Percentiles rank a stretch among this genome's conserved stretches.
Evolutionary conservation across 2,113 vertebrate genomes (phyloP).

Genomic region (Ascaphus truei): DNA sequence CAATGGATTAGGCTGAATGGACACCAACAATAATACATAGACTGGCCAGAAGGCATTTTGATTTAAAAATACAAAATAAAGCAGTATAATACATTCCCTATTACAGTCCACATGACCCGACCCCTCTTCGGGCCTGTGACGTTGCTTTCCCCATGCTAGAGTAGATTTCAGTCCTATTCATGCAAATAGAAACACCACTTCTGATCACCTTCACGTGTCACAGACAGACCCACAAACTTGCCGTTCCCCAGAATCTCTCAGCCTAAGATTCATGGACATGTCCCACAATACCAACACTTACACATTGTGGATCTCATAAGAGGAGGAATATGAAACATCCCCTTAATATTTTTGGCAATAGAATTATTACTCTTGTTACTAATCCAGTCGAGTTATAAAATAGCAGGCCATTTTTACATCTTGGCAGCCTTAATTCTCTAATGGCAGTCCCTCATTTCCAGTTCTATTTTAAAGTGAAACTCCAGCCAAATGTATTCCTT

Average conservation of each 20-base stretch:
- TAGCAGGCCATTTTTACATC: slow-evolving; percentile 28
- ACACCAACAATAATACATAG: too few relatives aligned
- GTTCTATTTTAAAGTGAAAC: slow-evolving; percentile 29
- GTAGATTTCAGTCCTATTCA: too few relatives aligned
- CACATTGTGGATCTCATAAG: slow-evolving; percentile 21
- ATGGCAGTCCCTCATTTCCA: slow-evolving; percentile 31
- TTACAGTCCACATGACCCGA: not conserved
- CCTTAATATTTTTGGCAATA: slow-evolving; percentile 21
- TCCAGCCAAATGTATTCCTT: not conserved
- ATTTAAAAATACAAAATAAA: not conserved
- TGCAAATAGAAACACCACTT: too few relatives aligned
- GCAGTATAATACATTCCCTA: not conserved
- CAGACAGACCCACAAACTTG: too few relatives aligned
- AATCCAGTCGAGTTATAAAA: slow-evolving; percentile 28
- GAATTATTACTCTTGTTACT: slow-evolving; percentile 33
- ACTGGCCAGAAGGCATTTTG: too few relatives aligned
- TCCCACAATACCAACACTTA: too few relatives aligned
- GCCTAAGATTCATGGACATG: too few relatives aligned
- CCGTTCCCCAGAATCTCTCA: too few relatives aligned
- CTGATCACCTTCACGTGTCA: too few relatives aligned
- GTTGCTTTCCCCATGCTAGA: too few relatives aligned
- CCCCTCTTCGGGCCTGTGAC: not conserved
- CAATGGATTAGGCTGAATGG: not conserved
- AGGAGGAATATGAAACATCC: slow-evolving; percentile 19
- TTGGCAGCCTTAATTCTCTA: slow-evolving; percentile 23